Conservation (phyloP, 2,113 vertebrate genomes). For the Eurystomus gularis region DNA sequence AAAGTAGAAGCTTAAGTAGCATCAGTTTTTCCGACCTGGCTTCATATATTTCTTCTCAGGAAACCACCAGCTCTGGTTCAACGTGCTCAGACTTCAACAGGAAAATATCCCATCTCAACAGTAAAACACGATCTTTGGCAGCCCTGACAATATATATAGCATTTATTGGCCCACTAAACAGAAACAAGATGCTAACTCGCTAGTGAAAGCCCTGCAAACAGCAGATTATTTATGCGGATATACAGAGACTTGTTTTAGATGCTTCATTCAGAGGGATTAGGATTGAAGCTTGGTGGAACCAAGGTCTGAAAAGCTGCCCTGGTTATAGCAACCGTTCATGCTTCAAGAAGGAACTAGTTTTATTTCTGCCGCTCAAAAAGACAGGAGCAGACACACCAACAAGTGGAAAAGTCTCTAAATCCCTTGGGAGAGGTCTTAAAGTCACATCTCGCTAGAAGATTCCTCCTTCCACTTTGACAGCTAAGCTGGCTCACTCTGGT, state of each 20-base stretch:
- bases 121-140: background rate
- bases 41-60: background rate
- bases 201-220: background rate
- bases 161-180: background rate
- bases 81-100: background rate
- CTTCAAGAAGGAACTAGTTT: background rate
- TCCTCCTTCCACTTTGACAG: background rate
- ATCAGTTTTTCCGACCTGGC: background rate
- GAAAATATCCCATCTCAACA: background rate
- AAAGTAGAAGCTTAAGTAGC: background rate
- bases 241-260: background rate
- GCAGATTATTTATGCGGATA: background rate
- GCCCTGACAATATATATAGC: background rate
- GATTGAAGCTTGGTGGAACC: background rate
- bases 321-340: background rate
- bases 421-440: background rate
- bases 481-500: background rate
- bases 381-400: accelerated
- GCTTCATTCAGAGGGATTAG: background rate
- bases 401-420: background rate
- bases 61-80: background rate
- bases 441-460: background rate
- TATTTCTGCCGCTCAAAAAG: background rate
- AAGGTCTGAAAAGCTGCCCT: background rate
- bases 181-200: background rate